Evolutionary conservation across 2,113 vertebrate genomes (phyloP), one percentile per base, ranked within the genome.

Genomic region (Salvator merianae): DNA sequence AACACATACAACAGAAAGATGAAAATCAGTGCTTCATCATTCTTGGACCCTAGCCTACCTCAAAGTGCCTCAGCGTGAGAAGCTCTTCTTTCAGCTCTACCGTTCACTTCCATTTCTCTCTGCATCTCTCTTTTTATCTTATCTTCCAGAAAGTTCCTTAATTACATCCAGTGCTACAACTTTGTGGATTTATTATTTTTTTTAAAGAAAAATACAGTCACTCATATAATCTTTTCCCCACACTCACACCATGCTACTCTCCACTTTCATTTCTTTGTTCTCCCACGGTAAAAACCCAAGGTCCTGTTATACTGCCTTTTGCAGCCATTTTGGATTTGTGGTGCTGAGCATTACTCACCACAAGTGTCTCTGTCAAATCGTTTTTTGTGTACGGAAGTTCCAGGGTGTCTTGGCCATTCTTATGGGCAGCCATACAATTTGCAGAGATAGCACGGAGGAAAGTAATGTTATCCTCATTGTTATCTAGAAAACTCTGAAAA

Each of bases 401-500:
- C 78, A 69, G 6, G 2, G 65, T 53, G 78, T 80, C 78, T n/a
- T 69, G 18, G 30, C 78, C 78, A 34, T 22, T 69, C 63, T 80
- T 47, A 3, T n/a, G 43, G 2, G 78, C 65, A 13, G 63, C n/a
- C 65, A 34, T 1, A 22, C 78, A 80, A 34, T 20, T 34, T 13
- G 78, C 28, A 22, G 78, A 80, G 2, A 80, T 26, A 43, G 78
- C 78, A 32, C n/a, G 78, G 65, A 80, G 78, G 43, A 80, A 80
- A n/a, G 30, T 7, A 80, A 80, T 80, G 30, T 69, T 80, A 10
- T 80, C 63, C 30, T 80, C 65, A 26, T 32, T 69, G 7, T 50
- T 80, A 30, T 80, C 30, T 22, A 68, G 3, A 65, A 50, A 24
- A 20, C 9, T 69, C 78, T 80, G n/a, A 22, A 80, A 68, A 79